Evolutionary conservation across 1,140 invertebrate species (phyloP).

Genomic region (Euwallacea similis): DNA sequence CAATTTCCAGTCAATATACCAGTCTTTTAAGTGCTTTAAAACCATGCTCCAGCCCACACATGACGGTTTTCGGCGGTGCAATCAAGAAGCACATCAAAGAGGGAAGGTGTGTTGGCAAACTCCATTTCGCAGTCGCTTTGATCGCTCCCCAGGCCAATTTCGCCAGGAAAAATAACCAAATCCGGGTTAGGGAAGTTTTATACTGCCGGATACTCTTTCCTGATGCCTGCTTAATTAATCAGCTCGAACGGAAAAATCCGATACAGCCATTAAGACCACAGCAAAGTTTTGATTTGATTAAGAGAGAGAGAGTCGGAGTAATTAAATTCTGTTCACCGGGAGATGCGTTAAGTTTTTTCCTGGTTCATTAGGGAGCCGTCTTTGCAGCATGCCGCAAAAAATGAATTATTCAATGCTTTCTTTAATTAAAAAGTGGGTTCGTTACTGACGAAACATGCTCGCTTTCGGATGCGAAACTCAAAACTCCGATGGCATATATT

Average conservation of each 20-base stretch:
- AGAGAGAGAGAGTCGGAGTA: constrained; percentile 27
- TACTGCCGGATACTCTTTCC: not conserved
- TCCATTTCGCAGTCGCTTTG: constrained; percentile 34
- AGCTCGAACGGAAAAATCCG: constrained; percentile 17
- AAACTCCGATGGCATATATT: constrained; percentile 38
- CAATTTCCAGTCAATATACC: constrained; percentile 21
- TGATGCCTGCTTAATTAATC: not conserved
- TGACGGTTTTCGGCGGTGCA: constrained; percentile 32
- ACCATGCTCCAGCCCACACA: constrained; percentile 5
- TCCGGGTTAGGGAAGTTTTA: constrained; percentile 11
- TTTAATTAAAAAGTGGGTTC: constrained; percentile 41
- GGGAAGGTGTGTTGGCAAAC: constrained; percentile 43
- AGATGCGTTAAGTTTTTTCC: constrained; percentile 39
- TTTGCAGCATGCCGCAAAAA: constrained; percentile 36
- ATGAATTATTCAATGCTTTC: constrained; percentile 40
- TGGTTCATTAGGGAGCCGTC: constrained; percentile 34
- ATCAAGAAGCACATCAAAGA: constrained; percentile 43
- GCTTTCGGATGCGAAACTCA: constrained; percentile 31
- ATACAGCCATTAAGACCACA: constrained; percentile 25
- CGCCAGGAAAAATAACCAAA: constrained; percentile 24
- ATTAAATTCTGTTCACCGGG: constrained; percentile 36
- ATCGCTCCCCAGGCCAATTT: constrained; percentile 27
- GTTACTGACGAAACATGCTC: constrained; percentile 38
- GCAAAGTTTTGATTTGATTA: constrained; percentile 39
- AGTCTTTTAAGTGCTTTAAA: constrained; percentile 23